A percentile compares a stretch with the other conserved stretches of the same genome.
These are phyloP conservation scores for Ostrea edulis DNA, from an alignment of 1,140 invertebrate species.

Conservation along the genomic window DNA sequence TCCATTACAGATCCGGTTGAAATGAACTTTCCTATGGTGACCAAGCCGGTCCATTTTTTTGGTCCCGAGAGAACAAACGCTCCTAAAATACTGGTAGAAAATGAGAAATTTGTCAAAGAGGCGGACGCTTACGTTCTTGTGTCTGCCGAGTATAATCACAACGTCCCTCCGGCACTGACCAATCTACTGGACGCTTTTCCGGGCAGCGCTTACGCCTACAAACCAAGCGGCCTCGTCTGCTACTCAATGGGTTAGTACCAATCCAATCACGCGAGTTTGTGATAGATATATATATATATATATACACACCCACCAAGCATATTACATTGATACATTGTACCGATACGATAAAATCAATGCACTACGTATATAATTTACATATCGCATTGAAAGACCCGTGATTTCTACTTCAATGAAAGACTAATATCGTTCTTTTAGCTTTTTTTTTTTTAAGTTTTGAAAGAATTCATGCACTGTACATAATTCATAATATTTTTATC, in stretches of 20 bases:
- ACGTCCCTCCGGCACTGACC: constrained; percentile 79
- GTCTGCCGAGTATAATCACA: constrained; percentile 80
- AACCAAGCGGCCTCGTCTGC: constrained; percentile 79
- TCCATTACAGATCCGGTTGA: constrained; percentile 76
- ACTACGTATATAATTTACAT: too few relatives aligned
- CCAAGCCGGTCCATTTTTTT: constrained; percentile 77
- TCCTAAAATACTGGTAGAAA: constrained; percentile 76
- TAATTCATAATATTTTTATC: too few relatives aligned
- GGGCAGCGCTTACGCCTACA: constrained; percentile 75
- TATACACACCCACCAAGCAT: too few relatives aligned
- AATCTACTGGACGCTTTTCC: constrained; percentile 81
- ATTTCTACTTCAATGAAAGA: too few relatives aligned
- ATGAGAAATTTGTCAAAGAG: constrained; percentile 74
- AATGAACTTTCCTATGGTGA: constrained; percentile 76
- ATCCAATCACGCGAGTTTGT: neutral
- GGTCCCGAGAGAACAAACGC: constrained; percentile 67
- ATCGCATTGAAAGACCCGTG: too few relatives aligned
- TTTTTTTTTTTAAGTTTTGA: too few relatives aligned
- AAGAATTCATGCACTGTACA: too few relatives aligned
- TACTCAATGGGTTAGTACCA: constrained; percentile 79
- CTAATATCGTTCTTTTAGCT: too few relatives aligned
- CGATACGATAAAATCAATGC: too few relatives aligned
- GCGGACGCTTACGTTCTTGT: constrained; percentile 80
- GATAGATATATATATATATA: too few relatives aligned
- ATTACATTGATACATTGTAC: too few relatives aligned